Percentiles rank a stretch among this genome's conserved stretches.
Conservation (phyloP, 2,888 invertebrate species). For the Troilus luridus region DNA sequence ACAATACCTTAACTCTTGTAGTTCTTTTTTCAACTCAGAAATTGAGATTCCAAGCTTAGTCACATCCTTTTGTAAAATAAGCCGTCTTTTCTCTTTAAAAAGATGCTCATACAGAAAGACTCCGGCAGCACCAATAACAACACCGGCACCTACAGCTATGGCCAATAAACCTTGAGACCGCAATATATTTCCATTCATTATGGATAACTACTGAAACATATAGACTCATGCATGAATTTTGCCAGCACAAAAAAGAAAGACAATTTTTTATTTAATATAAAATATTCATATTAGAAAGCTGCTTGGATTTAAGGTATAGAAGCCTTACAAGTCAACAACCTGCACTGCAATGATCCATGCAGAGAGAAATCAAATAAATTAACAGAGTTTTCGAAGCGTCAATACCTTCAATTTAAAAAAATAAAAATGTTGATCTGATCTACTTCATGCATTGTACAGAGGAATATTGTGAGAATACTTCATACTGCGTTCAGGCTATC, state of each 20-base stretch:
- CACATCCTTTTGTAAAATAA: slow-evolving; percentile 66
- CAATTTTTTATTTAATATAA: background rate
- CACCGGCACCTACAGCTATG: slow-evolving; percentile 67
- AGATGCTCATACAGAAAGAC: slow-evolving; percentile 66
- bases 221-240: slow-evolving; percentile 27
- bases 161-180: slow-evolving; percentile 65
- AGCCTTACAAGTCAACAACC: background rate
- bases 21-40: slow-evolving; percentile 66
- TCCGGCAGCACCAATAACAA: slow-evolving; percentile 67
- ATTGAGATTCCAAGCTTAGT: slow-evolving; percentile 66
- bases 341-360: slow-evolving; percentile 14
- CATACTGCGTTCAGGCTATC: background rate
- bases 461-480: background rate
- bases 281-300: background rate
- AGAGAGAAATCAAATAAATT: background rate
- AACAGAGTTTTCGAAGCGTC: background rate
- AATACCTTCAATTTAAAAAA: background rate
- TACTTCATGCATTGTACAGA: background rate
- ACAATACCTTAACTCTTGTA: slow-evolving; percentile 65
- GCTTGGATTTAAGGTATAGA: background rate
- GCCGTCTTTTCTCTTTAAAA: slow-evolving; percentile 66
- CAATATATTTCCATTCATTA: slow-evolving; percentile 62
- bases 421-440: background rate
- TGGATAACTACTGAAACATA: slow-evolving; percentile 51
- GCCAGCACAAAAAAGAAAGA: background rate